These are phyloP conservation scores for Nothobranchius furzeri DNA, from an alignment of 2,113 vertebrate genomes.

Conservation along the genomic window DNA sequence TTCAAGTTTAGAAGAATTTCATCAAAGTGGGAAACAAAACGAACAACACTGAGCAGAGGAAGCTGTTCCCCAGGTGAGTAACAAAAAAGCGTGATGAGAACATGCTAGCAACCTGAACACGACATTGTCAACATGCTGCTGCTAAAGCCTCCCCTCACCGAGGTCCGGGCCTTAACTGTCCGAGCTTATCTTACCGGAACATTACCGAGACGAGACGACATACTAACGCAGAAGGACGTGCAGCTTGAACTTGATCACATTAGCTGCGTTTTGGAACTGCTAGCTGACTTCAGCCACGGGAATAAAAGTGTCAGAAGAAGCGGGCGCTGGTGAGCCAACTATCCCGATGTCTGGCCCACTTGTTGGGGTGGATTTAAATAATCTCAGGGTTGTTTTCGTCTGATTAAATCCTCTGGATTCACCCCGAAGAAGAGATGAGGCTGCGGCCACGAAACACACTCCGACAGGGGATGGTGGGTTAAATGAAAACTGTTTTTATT, in stretches of 20 bases:
- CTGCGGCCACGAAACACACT: not conserved
- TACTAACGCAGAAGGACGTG: not conserved
- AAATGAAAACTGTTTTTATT: not conserved
- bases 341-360: constrained; percentile 22
- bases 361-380: constrained; percentile 20
- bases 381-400: not conserved
- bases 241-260: not conserved
- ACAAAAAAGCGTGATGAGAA: not conserved
- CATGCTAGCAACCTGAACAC: constrained; percentile 40
- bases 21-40: accelerated
- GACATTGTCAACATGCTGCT: constrained; percentile 35
- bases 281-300: not conserved
- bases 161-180: not conserved
- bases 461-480: constrained; percentile 5
- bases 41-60: not conserved
- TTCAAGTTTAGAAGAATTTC: no score
- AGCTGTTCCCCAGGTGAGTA: constrained; percentile 17
- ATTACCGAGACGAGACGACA: accelerated
- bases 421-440: constrained; percentile 1
- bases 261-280: constrained; percentile 16
- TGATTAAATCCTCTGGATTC: not conserved
- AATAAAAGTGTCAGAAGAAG: not conserved
- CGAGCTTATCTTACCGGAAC: accelerated
- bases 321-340: not conserved
- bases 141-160: no score